These are phyloP conservation scores for Mastomys coucha DNA, from an alignment of 2,113 vertebrate genomes.

Conservation along the genomic window DNA sequence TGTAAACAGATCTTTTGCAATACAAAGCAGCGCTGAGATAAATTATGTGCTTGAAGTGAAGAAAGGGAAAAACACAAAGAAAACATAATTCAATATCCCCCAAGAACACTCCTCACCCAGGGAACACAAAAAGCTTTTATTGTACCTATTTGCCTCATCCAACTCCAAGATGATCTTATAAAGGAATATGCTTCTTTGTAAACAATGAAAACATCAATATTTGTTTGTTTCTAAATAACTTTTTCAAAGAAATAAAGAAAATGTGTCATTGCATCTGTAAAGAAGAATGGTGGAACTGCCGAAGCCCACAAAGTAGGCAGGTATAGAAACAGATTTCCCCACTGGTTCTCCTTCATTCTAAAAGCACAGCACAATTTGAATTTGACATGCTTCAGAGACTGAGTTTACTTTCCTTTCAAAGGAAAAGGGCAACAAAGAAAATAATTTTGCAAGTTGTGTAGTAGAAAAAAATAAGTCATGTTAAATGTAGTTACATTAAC, in stretches of 20 bases:
- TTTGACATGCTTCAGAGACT: slow-evolving; percentile 28
- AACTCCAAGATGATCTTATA: neutral
- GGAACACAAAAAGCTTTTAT: slow-evolving; percentile 4
- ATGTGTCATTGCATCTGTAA: neutral
- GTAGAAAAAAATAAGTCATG: neutral
- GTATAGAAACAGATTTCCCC: neutral
- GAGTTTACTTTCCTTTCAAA: neutral
- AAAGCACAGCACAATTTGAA: neutral
- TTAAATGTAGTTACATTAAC: neutral
- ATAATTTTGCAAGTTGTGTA: neutral
- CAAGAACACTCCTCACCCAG: neutral
- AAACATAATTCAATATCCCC: slow-evolving; percentile 7
- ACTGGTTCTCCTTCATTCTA: neutral
- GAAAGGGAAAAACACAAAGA: neutral
- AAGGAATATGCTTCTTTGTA: slow-evolving; percentile 5
- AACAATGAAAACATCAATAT: neutral
- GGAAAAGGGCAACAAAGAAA: neutral
- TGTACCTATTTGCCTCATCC: neutral
- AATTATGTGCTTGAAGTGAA: neutral
- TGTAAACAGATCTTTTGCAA: neutral
- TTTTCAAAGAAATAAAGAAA: slow-evolving; percentile 1
- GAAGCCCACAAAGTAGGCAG: neutral
- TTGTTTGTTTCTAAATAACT: neutral
- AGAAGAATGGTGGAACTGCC: neutral
- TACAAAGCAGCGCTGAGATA: neutral